Evolutionary conservation across 2,888 invertebrate genomes (phyloP), one percentile per base, ranked within the genome.

Genomic region (Ecliptopera silaceata): DNA sequence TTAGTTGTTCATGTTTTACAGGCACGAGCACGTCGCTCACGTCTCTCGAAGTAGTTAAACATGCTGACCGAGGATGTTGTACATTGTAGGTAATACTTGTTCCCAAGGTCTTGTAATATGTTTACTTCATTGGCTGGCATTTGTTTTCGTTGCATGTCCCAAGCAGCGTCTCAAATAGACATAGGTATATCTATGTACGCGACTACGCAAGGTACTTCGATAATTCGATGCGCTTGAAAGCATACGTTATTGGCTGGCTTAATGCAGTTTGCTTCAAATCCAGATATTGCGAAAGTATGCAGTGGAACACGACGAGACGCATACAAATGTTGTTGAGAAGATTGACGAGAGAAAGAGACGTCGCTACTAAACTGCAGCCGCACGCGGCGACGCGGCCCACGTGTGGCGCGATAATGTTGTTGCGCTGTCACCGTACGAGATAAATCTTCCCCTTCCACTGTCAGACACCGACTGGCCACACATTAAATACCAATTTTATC

Each of bases 341-440:
- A 61, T 65, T 63, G 51, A 49, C 55, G 73, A 69, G 81, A 61
- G 75, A 78, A 70, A 59, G 77, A 68, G 79, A 80, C 59, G 69
- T 38, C 38, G 65, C 61, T 61, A 60, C 53, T 60, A 48, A 56
- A 67, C 63, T 64, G 59, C 59, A 68, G 59, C 68, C 58, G 39
- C 58, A 26, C 26, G 26, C 26, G 45, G 65, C 72, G 53, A 26
- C 26, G 26, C 26, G 45, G 65, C 72, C 79, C 79, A 82, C 80
- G 77, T 82, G 81, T 73, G 71, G 54, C 65, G 61, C 68, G 64
- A 74, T 78, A 75, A 77, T 80, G 75, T 79, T 77, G 76, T 80
- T 74, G 71, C 76, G 67, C 72, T 77, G 77, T 80, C 77, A 74
- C 69, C 72, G 66, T 52, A 64, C 57, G 64, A 71, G 67, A 79